Base-by-base conservation (phyloP, 2,113 vertebrate genomes). In the Zeus faber region DNA sequence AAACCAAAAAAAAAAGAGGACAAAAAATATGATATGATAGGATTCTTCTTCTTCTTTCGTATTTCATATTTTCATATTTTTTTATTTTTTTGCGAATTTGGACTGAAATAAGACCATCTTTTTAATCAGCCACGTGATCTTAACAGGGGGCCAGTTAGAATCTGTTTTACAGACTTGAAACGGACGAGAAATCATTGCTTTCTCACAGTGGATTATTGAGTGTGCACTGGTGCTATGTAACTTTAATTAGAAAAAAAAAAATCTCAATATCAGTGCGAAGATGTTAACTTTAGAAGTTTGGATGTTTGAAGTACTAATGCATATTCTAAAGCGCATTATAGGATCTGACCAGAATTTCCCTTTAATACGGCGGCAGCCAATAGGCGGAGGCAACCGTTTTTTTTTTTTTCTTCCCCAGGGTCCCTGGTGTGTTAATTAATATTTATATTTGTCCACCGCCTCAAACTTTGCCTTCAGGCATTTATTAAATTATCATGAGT, bases 401-500 rank as follows among this genome's bases (percentile, higher is more conserved):
- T n/a, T 62, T 80, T 84, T 81, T 70, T 73, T 59, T 67, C 72
- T 79, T 72, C 80, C 81, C 73, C 67, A 72, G 20, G 39, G 77
- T 90, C 88, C 87, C 87, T 67, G 7, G 85, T 87, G 88, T 81
- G 80, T 86, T 89, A 88, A 89, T 90, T 90, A 90, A 90, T 90
- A 89, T 89, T 85, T 88, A 89, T 87, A 85, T 88, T 85, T 89
- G 88, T 86, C 85, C 88, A 90, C 78, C 69, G 88, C 88, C 87
- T 87, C 74, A 85, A 89, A 88, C 86, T 77, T 74, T 87, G 88
- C 88, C 87, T 89, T 88, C 69, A 84, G 85, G 84, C 88, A 85
- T 85, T 84, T 81, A 87, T 87, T 76, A 90, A 89, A 87, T 87
- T 79, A 87, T 86, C 82, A 88, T 87, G 83, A 87, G 83, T 83